Evolutionary conservation across 2,888 invertebrate species (phyloP), one percentile per base, ranked within the genome.

Genomic region (Dryocosmus kuriphilus): DNA sequence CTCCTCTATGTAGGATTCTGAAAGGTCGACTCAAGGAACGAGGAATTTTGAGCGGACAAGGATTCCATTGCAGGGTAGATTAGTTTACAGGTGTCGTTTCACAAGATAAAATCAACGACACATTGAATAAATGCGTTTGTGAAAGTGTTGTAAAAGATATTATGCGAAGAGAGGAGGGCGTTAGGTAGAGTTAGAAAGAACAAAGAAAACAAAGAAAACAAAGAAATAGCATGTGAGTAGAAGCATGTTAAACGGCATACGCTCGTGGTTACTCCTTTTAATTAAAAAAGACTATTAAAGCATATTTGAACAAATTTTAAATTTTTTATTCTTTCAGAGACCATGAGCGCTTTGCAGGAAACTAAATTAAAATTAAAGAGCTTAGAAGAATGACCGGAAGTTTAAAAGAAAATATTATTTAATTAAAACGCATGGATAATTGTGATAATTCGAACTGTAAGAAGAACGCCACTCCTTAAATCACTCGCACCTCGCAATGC

Each of bases 181-280:
- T 84, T 81, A 80, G 83, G 86, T 79, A 62, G 82, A 82, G 87
- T 89, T 89, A 89, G 85, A 86, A 84, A 87, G 85, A 88, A 86
- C 84, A 85, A 86, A 86, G 85, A 86, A 86, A 60, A 60, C 22
- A 55, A 22, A 22, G 22, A 57, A 86, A 88, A 87, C 82, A 88
- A 83, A 88, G 88, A 89, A 89, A 89, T 84, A 82, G 83, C 83
- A 85, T 83, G 86, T 90, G 81, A 90, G 88, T 89, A 89, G 83
- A 90, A 90, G 90, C 89, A 85, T 85, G 87, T 87, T 88, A 82
- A 84, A 83, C 74, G 83, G 83, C 51, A 41, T 82, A 84, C 80
- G 83, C 82, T 81, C 83, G 83, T 84, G 81, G 76, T 71, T 74
- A 74, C 73, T 63, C 65, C 38, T 16, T 73, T 30, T 4, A 76